phyloP scores from a whole-genome alignment of 1,140 invertebrate genomes.

The Drosophila varians region DNA sequence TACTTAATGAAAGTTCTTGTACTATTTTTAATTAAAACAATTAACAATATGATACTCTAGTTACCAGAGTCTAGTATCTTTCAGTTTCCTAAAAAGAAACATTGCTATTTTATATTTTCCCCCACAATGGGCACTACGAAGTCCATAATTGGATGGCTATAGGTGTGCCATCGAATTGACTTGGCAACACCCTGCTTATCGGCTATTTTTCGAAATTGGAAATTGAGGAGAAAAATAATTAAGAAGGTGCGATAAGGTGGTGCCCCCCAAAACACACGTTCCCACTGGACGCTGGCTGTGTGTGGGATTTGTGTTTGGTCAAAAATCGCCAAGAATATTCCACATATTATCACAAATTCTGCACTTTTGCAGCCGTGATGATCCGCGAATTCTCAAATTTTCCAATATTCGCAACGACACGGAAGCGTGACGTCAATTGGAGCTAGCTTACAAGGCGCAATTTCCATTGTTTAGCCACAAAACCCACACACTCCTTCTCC shows the following conservation, averaged over 20 bases:
- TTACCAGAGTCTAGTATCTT: too few relatives aligned
- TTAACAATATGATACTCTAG: too few relatives aligned
- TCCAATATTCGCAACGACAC: slow-evolving; percentile 12
- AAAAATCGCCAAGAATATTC: background rate
- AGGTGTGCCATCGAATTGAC: slow-evolving; percentile 6
- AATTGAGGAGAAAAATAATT: slow-evolving; percentile 28
- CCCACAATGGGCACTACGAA: background rate
- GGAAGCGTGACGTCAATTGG: slow-evolving; percentile 23
- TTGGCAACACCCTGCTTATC: slow-evolving; percentile 37
- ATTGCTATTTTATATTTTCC: background rate
- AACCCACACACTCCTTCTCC: background rate
- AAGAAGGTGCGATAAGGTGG: slow-evolving; percentile 25
- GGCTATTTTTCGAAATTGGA: slow-evolving; percentile 30
- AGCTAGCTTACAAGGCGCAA: slow-evolving; percentile 24
- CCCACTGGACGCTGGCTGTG: background rate
- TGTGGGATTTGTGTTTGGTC: background rate
- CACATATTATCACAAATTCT: background rate
- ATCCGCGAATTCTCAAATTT: slow-evolving; percentile 27
- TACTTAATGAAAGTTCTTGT: too few relatives aligned
- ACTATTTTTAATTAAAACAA: too few relatives aligned
- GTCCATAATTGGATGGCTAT: background rate
- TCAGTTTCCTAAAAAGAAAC: too few relatives aligned
- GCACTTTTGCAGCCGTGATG: background rate
- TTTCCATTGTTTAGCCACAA: slow-evolving; percentile 13
- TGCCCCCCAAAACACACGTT: slow-evolving; percentile 20